Conservation (phyloP, 1,140 invertebrate species). For the Sarcophaga bullata region DNA sequence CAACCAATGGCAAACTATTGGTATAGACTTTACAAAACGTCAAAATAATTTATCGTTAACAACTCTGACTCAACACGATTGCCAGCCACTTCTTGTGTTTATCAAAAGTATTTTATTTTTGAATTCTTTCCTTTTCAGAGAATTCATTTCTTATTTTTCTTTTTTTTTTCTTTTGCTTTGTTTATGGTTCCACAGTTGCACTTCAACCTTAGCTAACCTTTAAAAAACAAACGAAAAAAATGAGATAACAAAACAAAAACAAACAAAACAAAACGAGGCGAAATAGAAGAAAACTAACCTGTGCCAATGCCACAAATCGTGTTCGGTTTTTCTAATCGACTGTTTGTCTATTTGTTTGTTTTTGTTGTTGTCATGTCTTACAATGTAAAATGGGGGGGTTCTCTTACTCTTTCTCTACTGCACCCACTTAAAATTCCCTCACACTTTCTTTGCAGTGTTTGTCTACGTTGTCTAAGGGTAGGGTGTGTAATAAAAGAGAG, state of each 20-base stretch:
- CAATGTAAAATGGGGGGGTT: background rate
- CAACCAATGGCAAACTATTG: no score
- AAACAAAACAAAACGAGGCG: no score
- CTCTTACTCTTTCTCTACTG: background rate
- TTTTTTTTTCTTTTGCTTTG: background rate
- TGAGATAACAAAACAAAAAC: background rate
- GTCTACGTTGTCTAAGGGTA: no score
- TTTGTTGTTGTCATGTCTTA: background rate
- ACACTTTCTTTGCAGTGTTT: no score
- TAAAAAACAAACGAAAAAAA: background rate
- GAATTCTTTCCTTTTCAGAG: no score
- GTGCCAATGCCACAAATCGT: slow-evolving; percentile 15
- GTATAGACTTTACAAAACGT: no score
- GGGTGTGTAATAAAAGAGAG: no score
- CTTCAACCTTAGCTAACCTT: slow-evolving; percentile 18
- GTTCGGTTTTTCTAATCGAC: background rate
- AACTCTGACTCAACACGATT: slow-evolving; percentile 8
- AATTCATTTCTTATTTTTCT: no score
- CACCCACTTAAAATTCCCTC: no score
- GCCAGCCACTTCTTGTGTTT: background rate
- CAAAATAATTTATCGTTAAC: background rate
- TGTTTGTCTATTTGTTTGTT: background rate
- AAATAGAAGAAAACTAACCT: background rate
- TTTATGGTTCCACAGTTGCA: slow-evolving; percentile 13
- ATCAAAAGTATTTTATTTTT: no score